Base-by-base conservation (phyloP, 1,140 invertebrate genomes). In the Xylocopa sonorina region DNA sequence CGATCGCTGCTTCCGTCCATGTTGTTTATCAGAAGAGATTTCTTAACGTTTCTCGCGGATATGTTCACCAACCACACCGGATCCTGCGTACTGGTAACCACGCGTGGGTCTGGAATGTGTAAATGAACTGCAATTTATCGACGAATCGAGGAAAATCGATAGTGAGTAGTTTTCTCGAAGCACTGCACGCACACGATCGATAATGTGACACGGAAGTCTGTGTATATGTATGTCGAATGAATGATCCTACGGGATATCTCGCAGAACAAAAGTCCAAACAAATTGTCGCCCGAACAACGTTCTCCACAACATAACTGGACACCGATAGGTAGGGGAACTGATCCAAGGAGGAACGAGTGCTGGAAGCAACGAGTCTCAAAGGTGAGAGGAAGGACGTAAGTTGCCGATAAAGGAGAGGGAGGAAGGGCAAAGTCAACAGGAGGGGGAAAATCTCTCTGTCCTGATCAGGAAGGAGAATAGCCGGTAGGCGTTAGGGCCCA, bases 241-340 rank as follows among this genome's bases (percentile, higher is more conserved):
- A 66, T 32, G 24, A 71, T 41, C 14, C 38, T 41, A 32, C 46
- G 18, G 10, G 16, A 68, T 29, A 55, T 18, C n/a, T 69, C 21
- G 50, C 43, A 43, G 66, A 32, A 57, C 53, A 50, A 78, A 71
- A 32, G 21, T 78, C 58, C 32, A 81, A 57, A 67, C 72, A 43
- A 63, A 77, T 71, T 60, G 78, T 73, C 51, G 62, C 38, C 63
- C 27, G 38, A 62, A 32, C 89, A 88, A 86, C 83, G 89, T 89
- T 92, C 89, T 87, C 88, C 90, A 88, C 89, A 91, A 93, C 91
- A 91, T 92, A 93, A 93, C 92, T 93, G 90, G 89, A 92, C 88
- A 90, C 82, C 83, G 86, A 87, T 88, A 90, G 90, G 91, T 90
- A 92, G 91, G 91, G 90, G 91, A 92, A 92, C 90, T 91, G 88